Conservation (phyloP, 2,797 vertebrate genomes). For the Allobates femoralis region DNA sequence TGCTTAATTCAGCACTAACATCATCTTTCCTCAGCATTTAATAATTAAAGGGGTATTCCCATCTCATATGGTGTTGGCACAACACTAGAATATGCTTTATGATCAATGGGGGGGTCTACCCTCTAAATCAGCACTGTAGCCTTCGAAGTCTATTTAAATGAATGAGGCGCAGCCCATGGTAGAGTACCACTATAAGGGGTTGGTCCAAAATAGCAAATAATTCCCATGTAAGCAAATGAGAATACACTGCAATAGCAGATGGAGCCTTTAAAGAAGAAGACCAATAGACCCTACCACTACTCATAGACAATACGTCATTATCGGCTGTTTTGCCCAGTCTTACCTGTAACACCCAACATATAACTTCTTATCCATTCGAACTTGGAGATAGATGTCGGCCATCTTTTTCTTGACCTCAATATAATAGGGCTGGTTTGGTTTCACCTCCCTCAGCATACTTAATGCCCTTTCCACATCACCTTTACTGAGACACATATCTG, state of each 20-base stretch:
- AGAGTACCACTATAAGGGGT: not conserved
- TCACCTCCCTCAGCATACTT: conserved; percentile 69
- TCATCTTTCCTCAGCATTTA: too few species aligned
- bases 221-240: not conserved
- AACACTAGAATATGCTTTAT: too few species aligned
- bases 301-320: not conserved
- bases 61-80: too few species aligned
- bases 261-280: not conserved
- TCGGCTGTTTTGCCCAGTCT: not conserved
- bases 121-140: too few species aligned
- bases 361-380: conserved; percentile 69
- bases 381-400: conserved; percentile 77
- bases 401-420: conserved; percentile 78
- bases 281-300: not conserved
- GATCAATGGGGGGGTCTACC: too few species aligned
- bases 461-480: conserved; percentile 73
- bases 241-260: not conserved
- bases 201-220: not conserved
- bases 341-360: conserved; percentile 79
- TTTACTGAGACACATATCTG: conserved; percentile 77
- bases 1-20: too few species aligned
- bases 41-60: too few species aligned
- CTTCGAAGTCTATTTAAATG: too few species aligned
- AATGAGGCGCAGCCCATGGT: too few species aligned
- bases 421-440: conserved; percentile 74